Base-by-base conservation (phyloP, 2,113 vertebrate genomes). In the Geococcyx californianus region DNA sequence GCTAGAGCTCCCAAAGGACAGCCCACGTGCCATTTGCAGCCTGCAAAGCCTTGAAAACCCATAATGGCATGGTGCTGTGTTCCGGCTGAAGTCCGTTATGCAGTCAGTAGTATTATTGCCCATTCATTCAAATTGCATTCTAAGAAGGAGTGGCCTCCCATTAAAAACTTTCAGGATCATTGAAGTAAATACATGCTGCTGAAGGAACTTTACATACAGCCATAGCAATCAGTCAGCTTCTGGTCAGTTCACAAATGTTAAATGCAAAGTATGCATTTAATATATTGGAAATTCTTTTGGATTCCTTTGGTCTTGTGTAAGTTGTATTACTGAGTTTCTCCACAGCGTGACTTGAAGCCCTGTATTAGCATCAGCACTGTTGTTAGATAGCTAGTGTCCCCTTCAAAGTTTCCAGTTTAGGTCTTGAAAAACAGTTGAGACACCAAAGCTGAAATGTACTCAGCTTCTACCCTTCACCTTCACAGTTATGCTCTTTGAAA, bases 191-290 rank as follows among this genome's bases (percentile, higher is more conserved):
- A 40, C 40, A 23, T 26, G n/a, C 33, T 68, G 15, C 40, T 70
- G 56, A 80, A 84, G 44, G 51, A 87, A 75, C 12, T 13, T 70
- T 42, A 16, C 42, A 20, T 60, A 17, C 14, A 47, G 31, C 51
- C 3, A 0, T 59, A 94, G 72, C 56, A 58, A 42, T 55, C 0
- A 0, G 16, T 86, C 38, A 73, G 2, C n/a, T 76, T 79, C 62
- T 87, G 79, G 11, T 84, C 81, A 59, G 70, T 68, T 92, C 66
- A 72, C 34, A 78, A 80, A 75, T 54, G 31, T 79, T 84, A 75
- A 78, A 84, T 64, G 49, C 49, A 58, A 78, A 75, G 16, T 64
- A 84, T 47, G 16, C 23, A 20, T 75, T 84, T 87, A 64, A 56
- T 66, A 33, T 42, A 38, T 21, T 79, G 58, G 68, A 69, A 86